Evolutionary conservation across 2,113 vertebrate genomes (phyloP).

Genomic region (Vulpes vulpes): DNA sequence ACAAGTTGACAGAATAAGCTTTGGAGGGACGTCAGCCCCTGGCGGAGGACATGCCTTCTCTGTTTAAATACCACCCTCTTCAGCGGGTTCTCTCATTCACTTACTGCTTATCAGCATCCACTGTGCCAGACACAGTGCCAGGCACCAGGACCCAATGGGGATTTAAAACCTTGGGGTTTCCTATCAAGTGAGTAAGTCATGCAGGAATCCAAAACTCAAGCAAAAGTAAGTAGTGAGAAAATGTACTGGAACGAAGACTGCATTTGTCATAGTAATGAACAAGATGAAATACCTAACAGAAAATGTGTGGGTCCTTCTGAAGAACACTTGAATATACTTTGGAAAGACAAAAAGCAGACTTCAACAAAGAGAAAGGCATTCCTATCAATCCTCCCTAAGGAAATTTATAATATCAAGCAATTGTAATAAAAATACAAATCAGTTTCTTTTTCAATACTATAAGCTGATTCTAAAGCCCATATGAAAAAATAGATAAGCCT

Average conservation of each 20-base stretch:
- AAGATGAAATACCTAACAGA: not conserved
- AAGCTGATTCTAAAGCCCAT: conserved; percentile 16
- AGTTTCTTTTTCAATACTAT: not conserved
- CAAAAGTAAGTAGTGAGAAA: conserved; percentile 35
- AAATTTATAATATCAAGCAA: not conserved
- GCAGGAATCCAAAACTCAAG: not conserved
- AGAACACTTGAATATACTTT: not conserved
- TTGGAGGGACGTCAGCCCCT: not conserved
- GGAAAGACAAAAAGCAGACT: not conserved
- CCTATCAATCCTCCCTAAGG: not conserved
- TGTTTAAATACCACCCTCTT: not conserved
- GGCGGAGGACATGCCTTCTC: not conserved
- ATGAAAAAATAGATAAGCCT: not conserved
- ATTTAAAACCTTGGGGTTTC: not conserved
- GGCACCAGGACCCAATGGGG: not conserved
- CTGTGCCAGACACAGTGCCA: not conserved
- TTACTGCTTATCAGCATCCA: not conserved
- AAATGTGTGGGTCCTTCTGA: not conserved
- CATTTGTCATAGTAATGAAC: not conserved
- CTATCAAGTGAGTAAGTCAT: not conserved
- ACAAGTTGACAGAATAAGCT: not conserved
- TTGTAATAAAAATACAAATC: not conserved
- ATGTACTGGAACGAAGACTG: not conserved
- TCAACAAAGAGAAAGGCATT: not conserved
- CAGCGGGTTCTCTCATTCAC: not conserved